A percentile compares a stretch with the other conserved stretches of the same genome.
These are phyloP conservation scores for Julus scanicus DNA, from an alignment of 2,888 invertebrate species.

Conservation along the genomic window DNA sequence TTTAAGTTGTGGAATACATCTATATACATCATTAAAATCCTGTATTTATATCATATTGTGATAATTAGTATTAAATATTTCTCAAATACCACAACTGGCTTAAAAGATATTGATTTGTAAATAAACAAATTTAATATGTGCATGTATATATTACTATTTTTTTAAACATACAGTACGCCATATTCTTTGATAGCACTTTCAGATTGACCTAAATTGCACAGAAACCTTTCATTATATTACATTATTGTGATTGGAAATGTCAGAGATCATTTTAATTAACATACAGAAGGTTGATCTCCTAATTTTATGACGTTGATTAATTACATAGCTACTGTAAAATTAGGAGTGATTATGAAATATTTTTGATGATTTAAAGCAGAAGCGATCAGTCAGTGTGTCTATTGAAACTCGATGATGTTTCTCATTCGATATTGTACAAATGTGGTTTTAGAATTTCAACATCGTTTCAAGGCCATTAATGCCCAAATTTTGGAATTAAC, in stretches of 20 bases:
- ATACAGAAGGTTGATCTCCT: neutral
- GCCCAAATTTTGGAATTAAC: neutral
- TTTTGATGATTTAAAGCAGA: neutral
- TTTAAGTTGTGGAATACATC: no score
- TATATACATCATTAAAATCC: no score
- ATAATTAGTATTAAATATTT: no score
- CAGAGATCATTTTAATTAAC: neutral
- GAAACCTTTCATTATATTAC: neutral
- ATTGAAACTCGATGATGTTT: neutral
- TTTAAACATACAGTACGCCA: no score
- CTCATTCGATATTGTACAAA: neutral
- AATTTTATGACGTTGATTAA: neutral
- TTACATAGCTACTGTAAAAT: neutral
- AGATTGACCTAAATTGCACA: no score
- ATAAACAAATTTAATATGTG: no score
- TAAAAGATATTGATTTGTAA: no score
- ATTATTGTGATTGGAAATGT: neutral
- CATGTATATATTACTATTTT: no score
- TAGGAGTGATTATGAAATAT: neutral
- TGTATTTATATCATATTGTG: no score
- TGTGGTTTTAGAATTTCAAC: neutral
- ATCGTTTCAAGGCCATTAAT: neutral
- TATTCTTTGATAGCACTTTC: no score
- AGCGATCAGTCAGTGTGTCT: slow-evolving; percentile 2
- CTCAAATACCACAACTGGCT: no score